Base-by-base conservation (phyloP, 1,140 invertebrate genomes). In the Camponotus vicinus region DNA sequence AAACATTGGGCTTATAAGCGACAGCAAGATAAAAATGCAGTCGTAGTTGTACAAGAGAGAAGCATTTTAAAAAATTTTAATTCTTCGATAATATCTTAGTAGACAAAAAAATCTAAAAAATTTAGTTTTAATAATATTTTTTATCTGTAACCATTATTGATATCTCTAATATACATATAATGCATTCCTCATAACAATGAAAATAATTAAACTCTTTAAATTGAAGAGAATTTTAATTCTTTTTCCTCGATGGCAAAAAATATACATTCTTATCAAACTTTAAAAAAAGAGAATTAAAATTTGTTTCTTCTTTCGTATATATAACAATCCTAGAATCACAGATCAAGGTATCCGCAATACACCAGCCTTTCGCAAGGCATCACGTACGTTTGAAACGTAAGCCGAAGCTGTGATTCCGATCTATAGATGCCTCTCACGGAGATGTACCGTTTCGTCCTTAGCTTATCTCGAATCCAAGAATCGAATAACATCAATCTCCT, bases 401-500 rank as follows among this genome's bases (percentile, higher is more conserved):
- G 34, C 57, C 49, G 64, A 80, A 83, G 37, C 32, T 40, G 69
- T 84, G 88, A 73, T 86, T 86, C 18, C 70, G 88, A 76, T 76
- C 61, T 79, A 64, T 63, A 79, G 73, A 40, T 64, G 59, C 70
- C 34, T 52, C 18, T 40, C 40, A 55, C 49, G 69, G 52, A 27
- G 27, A 57, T 61, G 76, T 73, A 84, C 4, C 69, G 64, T 45
- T 52, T 84, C 42, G 76, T 45, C 61, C 78, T 86, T 86, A 89
- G 89, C 84, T 89, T 89, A 89, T 86, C 88, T 89, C 88, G 85
- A 89, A 89, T 89, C 88, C 85, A 78, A 89, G 88, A 89, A 89
- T 89, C 88, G 88, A 89, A 89, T 89, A 89, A 89, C 88, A 89
- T 89, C 88, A 89, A 89, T 89, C 88, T 89, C 88, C 80, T 89